Percentiles rank a stretch among this genome's conserved stretches.
phyloP scores from a whole-genome alignment of 2,888 invertebrate species.

The Eupelmus urozonus region DNA sequence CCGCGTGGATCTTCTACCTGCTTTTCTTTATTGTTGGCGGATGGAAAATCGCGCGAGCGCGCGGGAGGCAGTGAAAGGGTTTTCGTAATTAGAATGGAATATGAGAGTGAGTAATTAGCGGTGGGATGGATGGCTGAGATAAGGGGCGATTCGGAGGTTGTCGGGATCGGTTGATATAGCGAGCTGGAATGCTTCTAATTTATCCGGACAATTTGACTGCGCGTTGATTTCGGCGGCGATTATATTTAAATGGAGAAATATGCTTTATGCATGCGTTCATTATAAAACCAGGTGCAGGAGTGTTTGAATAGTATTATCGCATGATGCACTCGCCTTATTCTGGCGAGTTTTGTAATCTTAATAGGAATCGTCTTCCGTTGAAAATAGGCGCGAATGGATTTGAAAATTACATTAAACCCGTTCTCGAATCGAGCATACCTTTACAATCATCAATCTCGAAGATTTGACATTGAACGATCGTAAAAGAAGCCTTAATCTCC shows the following conservation, averaged over 20 bases:
- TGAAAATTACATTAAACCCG: not conserved
- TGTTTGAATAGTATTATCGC: not conserved
- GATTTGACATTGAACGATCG: not conserved
- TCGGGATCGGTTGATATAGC: conserved; percentile 14
- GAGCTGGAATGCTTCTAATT: conserved; percentile 24
- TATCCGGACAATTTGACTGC: conserved; percentile 18
- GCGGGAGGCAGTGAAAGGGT: conserved; percentile 17
- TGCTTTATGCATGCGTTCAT: not conserved
- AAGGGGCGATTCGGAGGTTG: not conserved
- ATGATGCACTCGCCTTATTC: not conserved
- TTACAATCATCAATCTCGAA: not conserved
- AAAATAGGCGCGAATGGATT: not conserved
- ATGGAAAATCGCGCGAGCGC: conserved; percentile 17
- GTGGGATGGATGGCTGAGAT: not conserved
- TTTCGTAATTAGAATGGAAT: conserved; percentile 35
- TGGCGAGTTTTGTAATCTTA: not conserved
- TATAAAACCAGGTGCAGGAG: not conserved
- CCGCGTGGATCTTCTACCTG: not conserved
- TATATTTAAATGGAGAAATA: conserved; percentile 12
- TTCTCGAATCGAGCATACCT: too few species aligned
- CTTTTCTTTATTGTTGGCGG: conserved; percentile 39
- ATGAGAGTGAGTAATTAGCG: conserved; percentile 29
- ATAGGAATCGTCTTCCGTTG: not conserved
- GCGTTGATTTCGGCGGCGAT: not conserved
- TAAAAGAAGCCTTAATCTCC: not conserved